These are phyloP conservation scores for Esox lucius DNA, from an alignment of 2,797 vertebrate species.

Conservation along the genomic window DNA sequence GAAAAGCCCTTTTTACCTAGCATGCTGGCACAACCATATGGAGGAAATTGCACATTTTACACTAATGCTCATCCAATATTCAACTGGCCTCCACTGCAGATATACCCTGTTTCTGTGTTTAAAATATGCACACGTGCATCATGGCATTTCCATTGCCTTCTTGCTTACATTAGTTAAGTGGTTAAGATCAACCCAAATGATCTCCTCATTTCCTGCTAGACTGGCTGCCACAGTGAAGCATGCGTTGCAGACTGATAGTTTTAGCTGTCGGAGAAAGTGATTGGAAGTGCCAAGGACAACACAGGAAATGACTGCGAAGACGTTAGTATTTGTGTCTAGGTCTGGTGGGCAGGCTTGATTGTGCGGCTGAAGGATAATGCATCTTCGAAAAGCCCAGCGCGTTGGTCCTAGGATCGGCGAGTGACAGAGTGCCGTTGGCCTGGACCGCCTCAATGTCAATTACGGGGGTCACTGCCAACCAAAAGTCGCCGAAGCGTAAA, in stretches of 20 bases:
- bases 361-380: slow-evolving; percentile 36
- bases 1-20: background rate
- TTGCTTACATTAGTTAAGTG: slow-evolving; percentile 53
- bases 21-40: background rate
- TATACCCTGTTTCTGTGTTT: background rate
- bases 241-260: slow-evolving; percentile 54
- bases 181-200: slow-evolving; percentile 61
- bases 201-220: slow-evolving; percentile 65
- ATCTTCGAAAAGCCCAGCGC: slow-evolving; percentile 36
- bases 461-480: slow-evolving; percentile 38
- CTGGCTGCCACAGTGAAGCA: slow-evolving; percentile 33
- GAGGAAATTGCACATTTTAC: background rate
- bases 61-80: background rate
- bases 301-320: slow-evolving; percentile 54
- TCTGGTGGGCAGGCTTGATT: slow-evolving; percentile 40
- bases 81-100: background rate
- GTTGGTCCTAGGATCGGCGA: slow-evolving; percentile 32
- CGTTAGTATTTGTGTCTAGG: slow-evolving; percentile 45
- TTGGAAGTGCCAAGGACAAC: slow-evolving; percentile 60
- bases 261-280: slow-evolving; percentile 55
- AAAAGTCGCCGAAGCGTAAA: slow-evolving; percentile 38
- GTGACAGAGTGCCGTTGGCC: slow-evolving; percentile 41
- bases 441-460: slow-evolving; percentile 36
- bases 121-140: background rate
- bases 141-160: slow-evolving; percentile 38